phyloP scores from a whole-genome alignment of 2,888 invertebrate genomes.

The Agrochola lota region DNA sequence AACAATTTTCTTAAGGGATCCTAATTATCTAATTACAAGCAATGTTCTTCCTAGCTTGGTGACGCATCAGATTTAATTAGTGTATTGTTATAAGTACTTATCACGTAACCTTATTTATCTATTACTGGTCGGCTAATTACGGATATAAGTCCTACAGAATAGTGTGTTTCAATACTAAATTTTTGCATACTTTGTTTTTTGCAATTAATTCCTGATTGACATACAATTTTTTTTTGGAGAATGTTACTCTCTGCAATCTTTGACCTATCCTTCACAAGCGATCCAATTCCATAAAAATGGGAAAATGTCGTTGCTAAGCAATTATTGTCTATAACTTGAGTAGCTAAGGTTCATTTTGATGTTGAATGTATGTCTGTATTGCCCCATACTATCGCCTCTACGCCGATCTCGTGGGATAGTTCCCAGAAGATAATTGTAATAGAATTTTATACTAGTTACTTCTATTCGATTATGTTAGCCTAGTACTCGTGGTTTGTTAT shows the following conservation, averaged over 20 bases:
- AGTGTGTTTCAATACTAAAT: neutral
- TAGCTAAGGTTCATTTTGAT: constrained; percentile 49
- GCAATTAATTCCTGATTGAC: constrained; percentile 26
- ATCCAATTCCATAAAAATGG: constrained; percentile 64
- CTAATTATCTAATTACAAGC: constrained; percentile 28
- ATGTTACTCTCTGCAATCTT: constrained; percentile 24
- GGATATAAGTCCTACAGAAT: constrained; percentile 12
- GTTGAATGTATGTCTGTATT: constrained; percentile 36
- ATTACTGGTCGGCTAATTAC: constrained; percentile 14
- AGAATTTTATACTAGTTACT: constrained; percentile 72
- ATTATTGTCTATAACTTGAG: constrained; percentile 25
- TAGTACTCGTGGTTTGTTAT: constrained; percentile 69
- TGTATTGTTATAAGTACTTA: constrained; percentile 38
- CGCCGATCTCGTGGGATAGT: constrained; percentile 85
- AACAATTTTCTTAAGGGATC: constrained; percentile 29
- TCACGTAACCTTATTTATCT: constrained; percentile 30
- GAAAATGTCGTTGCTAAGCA: constrained; percentile 26
- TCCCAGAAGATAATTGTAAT: constrained; percentile 78
- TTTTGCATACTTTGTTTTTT: neutral
- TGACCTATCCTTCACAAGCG: constrained; percentile 61
- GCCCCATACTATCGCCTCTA: constrained; percentile 70
- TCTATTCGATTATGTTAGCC: constrained; percentile 75
- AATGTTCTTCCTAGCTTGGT: constrained; percentile 46
- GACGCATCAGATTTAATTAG: constrained; percentile 52
- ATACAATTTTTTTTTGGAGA: constrained; percentile 38